These are phyloP conservation scores for Ellobius talpinus DNA, from an alignment of 2,113 vertebrate species.

Conservation along the genomic window DNA sequence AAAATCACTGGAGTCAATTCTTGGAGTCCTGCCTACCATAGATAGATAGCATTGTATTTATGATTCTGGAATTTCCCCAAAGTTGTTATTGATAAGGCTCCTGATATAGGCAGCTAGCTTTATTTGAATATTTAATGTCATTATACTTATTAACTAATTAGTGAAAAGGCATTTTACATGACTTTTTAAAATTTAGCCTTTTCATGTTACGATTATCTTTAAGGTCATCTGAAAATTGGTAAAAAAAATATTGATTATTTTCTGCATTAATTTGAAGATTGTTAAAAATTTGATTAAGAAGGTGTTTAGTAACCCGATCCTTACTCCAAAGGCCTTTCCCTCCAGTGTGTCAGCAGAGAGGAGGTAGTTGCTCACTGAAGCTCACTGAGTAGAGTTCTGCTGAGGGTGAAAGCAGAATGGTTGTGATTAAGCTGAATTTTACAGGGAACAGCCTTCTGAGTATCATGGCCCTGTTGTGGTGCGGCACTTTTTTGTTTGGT, in stretches of 20 bases:
- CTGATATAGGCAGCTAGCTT: conserved; percentile 6
- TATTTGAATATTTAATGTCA: not conserved
- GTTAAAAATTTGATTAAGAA: conserved; percentile 32
- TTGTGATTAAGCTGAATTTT: conserved; percentile 22
- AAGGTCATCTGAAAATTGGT: conserved; percentile 47
- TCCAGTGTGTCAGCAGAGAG: not conserved
- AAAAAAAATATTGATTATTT: conserved; percentile 42
- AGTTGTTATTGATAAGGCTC: not conserved
- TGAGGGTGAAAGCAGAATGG: not conserved
- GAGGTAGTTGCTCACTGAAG: not conserved
- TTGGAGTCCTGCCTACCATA: conserved; percentile 16
- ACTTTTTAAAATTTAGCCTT: not conserved
- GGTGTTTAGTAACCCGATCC: not conserved
- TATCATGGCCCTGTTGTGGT: not conserved
- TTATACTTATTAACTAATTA: not conserved
- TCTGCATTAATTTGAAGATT: not conserved
- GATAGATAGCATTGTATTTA: not conserved
- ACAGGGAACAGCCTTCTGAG: not conserved
- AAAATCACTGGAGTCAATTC: not conserved
- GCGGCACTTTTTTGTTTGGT: no score
- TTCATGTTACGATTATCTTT: conserved; percentile 44
- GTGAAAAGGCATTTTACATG: not conserved
- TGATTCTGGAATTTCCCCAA: not conserved
- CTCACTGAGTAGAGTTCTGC: not conserved
- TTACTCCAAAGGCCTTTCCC: not conserved